phyloP scores from a whole-genome alignment of 1,140 invertebrate species.

The Rhopalosiphum maidis region DNA sequence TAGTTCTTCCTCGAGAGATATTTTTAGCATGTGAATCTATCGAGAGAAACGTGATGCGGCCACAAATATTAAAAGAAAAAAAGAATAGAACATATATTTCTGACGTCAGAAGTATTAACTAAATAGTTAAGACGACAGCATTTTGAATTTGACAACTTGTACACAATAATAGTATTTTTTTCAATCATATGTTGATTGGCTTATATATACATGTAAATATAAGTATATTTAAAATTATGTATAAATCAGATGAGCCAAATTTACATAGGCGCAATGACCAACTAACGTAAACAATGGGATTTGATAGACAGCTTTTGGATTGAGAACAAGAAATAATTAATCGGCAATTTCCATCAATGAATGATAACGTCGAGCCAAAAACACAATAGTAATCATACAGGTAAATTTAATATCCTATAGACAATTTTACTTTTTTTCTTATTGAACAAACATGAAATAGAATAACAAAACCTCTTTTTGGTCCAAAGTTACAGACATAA shows the following conservation, averaged over 20 bases:
- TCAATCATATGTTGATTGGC: not conserved
- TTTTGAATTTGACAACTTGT: slow-evolving; percentile 21
- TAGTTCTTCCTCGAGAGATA: slow-evolving; percentile 38
- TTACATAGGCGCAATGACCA: slow-evolving; percentile 50
- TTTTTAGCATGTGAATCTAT: slow-evolving; percentile 55
- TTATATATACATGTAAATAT: not conserved
- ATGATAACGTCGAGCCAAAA: slow-evolving; percentile 37
- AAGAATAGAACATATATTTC: slow-evolving; percentile 46
- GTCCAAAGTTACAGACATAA: not conserved
- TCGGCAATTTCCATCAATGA: slow-evolving; percentile 47
- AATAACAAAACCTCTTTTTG: not conserved
- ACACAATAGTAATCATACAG: slow-evolving; percentile 9
- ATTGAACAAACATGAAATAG: not conserved
- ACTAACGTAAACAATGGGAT: slow-evolving; percentile 54
- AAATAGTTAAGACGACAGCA: slow-evolving; percentile 36
- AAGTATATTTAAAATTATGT: slow-evolving; percentile 27
- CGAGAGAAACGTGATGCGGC: slow-evolving; percentile 53
- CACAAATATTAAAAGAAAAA: slow-evolving; percentile 55
- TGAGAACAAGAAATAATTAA: slow-evolving; percentile 57
- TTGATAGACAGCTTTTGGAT: slow-evolving; percentile 57
- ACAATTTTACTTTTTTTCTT: not conserved
- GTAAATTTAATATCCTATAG: not conserved
- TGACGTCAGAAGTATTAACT: slow-evolving; percentile 54
- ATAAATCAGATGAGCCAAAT: slow-evolving; percentile 41
- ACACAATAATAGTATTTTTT: slow-evolving; percentile 32